phyloP scores from a whole-genome alignment of 2,888 invertebrate species.

The Tuta absoluta region DNA sequence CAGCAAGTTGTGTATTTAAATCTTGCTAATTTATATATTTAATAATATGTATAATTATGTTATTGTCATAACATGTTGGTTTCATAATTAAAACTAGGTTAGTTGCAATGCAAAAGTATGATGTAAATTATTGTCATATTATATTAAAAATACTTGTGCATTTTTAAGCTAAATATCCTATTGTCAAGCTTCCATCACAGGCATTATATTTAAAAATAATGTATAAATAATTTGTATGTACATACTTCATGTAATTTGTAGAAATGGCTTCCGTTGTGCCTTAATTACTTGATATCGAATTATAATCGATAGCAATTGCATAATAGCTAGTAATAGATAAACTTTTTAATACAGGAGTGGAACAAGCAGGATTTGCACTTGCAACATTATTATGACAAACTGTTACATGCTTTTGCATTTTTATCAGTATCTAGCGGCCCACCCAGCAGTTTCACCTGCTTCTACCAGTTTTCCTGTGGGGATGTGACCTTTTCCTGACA shows the following conservation, averaged over 20 bases:
- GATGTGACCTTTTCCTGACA: too few species aligned
- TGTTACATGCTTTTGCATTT: too few species aligned
- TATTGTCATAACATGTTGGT: neutral
- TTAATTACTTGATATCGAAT: neutral
- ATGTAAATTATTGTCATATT: neutral
- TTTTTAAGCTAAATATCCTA: neutral
- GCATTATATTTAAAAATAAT: neutral
- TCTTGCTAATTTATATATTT: neutral
- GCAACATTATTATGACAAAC: too few species aligned
- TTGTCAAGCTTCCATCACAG: neutral
- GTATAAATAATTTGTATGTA: neutral
- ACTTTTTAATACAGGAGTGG: too few species aligned
- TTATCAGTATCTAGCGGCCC: too few species aligned
- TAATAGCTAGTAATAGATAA: too few species aligned
- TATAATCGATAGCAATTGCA: too few species aligned
- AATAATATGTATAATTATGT: neutral
- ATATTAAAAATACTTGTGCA: neutral
- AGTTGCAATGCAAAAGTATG: slow-evolving; percentile 1
- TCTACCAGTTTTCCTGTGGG: too few species aligned
- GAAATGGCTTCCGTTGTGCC: slow-evolving; percentile 8
- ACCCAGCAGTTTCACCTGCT: too few species aligned
- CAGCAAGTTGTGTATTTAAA: neutral
- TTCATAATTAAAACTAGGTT: neutral
- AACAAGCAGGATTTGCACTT: too few species aligned
- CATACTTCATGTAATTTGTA: neutral